Conservation (phyloP, 37 sponge, comb jelly and placozoan species). For the Lycopodina hypogea region DNA sequence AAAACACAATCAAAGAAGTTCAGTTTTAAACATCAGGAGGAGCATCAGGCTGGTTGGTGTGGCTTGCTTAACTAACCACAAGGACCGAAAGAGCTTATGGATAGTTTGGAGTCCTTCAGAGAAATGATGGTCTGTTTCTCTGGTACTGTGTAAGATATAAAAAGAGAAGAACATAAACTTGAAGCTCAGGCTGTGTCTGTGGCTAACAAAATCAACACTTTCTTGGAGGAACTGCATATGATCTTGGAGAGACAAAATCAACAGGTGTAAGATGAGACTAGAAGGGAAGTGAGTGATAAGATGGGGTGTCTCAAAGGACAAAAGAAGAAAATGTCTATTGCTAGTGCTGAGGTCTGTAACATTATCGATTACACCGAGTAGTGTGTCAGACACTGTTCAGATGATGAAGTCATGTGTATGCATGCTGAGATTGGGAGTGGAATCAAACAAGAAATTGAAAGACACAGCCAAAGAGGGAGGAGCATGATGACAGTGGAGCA, state of each 20-base stretch:
- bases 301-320: background rate
- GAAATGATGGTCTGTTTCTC: background rate
- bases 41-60: too few relatives aligned
- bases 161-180: background rate
- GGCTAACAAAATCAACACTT: background rate
- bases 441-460: background rate
- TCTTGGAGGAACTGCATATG: background rate
- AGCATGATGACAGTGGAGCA: background rate
- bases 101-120: background rate
- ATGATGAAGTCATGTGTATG: constrained; percentile 18
- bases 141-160: background rate
- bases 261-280: constrained; percentile 1
- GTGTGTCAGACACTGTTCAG: background rate
- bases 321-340: constrained; percentile 9
- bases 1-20: too few relatives aligned
- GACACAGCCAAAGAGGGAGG: background rate
- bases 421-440: background rate
- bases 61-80: too few relatives aligned
- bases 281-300: background rate
- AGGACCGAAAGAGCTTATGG: constrained; percentile 5
- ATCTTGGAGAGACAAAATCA: background rate
- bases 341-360: constrained; percentile 3
- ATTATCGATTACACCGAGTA: constrained; percentile 19
- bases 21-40: too few relatives aligned
- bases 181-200: background rate